Evolutionary conservation across 2,113 vertebrate genomes (phyloP), one percentile per base, ranked within the genome.

Genomic region (Apus apus): DNA sequence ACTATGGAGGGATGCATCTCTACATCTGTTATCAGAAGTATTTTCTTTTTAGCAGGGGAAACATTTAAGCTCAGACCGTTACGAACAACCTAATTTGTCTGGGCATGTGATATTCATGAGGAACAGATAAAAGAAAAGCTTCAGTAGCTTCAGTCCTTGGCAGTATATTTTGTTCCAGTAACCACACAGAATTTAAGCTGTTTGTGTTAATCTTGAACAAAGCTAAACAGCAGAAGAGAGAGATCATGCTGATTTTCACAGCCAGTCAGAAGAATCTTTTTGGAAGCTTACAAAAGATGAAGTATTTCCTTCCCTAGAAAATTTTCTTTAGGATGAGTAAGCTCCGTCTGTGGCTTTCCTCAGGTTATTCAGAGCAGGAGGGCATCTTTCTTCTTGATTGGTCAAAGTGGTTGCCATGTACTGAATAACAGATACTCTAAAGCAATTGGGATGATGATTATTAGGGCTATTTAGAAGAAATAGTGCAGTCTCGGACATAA

Each of bases 41-140:
- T 64, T 93, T 96, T 74, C 62, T 73, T 85, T 96, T 77, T 36
- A 90, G 34, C 29, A 75, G 25, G 29, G 48, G 89, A 92, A 92
- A 85, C 71, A 77, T 68, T 43, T 95, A 94, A 92, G 36, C 58
- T 96, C 53, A 90, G 81, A 48, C 62, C 73, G 43, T 88, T 94
- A 76, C 18, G 65, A 87, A 32, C 45, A 95, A 38, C 30, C 22
- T 92, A 93, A 93, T 96, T 97, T 87, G 73, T 85, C 92, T 95
- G 87, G 89, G 60, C 89, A 97, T 97, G 96, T 92, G 96, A 97
- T 93, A 94, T 94, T 91, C 90, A 93, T 93, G 89, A 96, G 93
- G 94, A 96, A 87, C 51, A 97, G 94, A 97, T 92, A 97, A 96
- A 97, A 96, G 56, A 67, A 87, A 88, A 96, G 51, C 81, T 93